Evolutionary conservation across 2,888 invertebrate genomes (phyloP).

Genomic region (Aricia artaxerxes): DNA sequence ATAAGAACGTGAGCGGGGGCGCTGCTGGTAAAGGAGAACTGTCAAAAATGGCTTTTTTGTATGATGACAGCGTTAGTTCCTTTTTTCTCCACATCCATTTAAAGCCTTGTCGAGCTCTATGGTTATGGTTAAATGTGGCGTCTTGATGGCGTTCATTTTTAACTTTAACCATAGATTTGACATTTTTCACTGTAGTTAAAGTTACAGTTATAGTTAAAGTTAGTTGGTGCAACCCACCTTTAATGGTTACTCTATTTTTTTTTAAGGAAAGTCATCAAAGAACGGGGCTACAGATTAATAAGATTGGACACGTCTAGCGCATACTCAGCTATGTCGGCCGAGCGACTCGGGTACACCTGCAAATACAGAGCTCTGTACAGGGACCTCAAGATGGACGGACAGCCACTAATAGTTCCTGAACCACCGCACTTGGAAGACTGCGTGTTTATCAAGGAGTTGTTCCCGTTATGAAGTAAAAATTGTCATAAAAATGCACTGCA

Average conservation of each 20-base stretch:
- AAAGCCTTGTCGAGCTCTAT: too few relatives aligned
- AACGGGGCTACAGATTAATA: constrained; percentile 79
- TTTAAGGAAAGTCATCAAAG: constrained; percentile 80
- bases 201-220: too few relatives aligned
- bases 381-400: constrained; percentile 83
- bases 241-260: neutral
- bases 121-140: too few relatives aligned
- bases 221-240: too few relatives aligned
- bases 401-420: constrained; percentile 82
- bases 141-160: too few relatives aligned
- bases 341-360: constrained; percentile 85
- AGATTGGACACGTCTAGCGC: constrained; percentile 88
- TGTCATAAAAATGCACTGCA: neutral
- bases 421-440: constrained; percentile 82
- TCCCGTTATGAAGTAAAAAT: neutral
- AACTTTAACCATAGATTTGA: too few relatives aligned
- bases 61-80: too few relatives aligned
- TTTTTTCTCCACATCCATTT: too few relatives aligned
- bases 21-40: too few relatives aligned
- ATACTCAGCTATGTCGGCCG: constrained; percentile 87
- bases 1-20: too few relatives aligned
- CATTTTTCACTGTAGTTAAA: too few relatives aligned
- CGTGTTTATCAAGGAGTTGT: constrained; percentile 77
- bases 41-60: too few relatives aligned
- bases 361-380: constrained; percentile 83